Evolutionary conservation across 2,888 invertebrate genomes (phyloP), one percentile per base, ranked within the genome.

Genomic region (Sisyra terminalis): DNA sequence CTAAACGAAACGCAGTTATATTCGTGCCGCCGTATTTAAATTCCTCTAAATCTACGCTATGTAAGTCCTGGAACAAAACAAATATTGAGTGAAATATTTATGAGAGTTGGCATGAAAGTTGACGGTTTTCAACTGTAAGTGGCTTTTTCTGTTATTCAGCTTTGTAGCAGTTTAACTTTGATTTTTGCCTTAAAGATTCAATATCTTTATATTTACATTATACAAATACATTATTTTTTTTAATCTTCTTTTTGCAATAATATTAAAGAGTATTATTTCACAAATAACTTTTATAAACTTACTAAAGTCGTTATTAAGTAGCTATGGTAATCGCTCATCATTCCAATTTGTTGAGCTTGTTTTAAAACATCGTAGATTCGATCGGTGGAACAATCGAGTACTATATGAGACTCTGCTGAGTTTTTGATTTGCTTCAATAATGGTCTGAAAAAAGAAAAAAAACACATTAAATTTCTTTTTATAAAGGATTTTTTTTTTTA

Each of bases 251-350:
- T n/a, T n/a, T n/a, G n/a, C n/a, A 24, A 3, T 7, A 24, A 24
- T 24, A 7, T 24, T 24, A 24, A 24, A 24, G 24, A 5, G 24
- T 24, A 34, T 3, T 2, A 8, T 2, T 2, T 14, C 10, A 34
- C 34, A 15, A 44, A 16, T 35, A 31, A 35, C 35, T 44, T 48
- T 17, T 50, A 50, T 44, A 51, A 46, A 61, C 71, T 73, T 67
- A 87, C 88, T 68, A 94, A 63, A 3, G 90, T 88, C 1, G 92
- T 92, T 50, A 93, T 83, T 53, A 94, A 74, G 59, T 89, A 94
- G 63, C 89, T 89, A 63, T 92, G 90, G 58, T 90, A 86, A 58
- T 89, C 88, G 49, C 89, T 90, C 85, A 94, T 90, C 87, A 94
- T 88, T 48, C 93, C 93, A 50, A 94, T 86, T 67, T 92, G 90